phyloP scores from a whole-genome alignment of 2,797 vertebrate genomes.

The Carduelis carduelis region DNA sequence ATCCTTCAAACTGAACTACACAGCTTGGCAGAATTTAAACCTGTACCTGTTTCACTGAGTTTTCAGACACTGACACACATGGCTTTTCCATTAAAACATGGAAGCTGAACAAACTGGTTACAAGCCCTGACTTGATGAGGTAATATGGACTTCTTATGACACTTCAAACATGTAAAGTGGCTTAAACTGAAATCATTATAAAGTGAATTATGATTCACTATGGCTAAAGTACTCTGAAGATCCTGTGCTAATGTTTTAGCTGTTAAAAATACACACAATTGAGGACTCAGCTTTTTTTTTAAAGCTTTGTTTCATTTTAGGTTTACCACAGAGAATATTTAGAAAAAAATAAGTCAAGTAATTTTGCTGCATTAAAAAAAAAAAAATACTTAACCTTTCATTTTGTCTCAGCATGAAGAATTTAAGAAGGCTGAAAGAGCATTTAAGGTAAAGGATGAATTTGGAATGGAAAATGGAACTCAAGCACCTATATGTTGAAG shows the following conservation, averaged over 20 bases:
- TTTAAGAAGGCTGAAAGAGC: background rate
- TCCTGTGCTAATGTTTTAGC: background rate
- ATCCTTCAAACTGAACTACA: background rate
- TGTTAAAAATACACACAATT: background rate
- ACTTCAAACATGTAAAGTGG: background rate
- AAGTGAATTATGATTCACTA: background rate
- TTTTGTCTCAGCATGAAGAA: background rate
- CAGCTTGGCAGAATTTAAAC: background rate
- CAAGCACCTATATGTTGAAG: background rate
- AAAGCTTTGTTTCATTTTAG: background rate
- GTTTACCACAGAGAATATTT: background rate
- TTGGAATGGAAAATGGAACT: slow-evolving; percentile 40
- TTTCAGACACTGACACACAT: background rate
- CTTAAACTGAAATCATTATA: background rate
- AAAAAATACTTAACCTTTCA: rapidly evolving
- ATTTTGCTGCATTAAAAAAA: background rate
- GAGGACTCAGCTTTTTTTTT: background rate
- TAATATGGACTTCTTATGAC: background rate
- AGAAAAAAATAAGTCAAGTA: background rate
- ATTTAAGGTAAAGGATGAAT: slow-evolving; percentile 13
- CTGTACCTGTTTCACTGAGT: background rate
- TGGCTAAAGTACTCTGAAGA: background rate
- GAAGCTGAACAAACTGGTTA: background rate
- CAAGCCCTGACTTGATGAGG: background rate
- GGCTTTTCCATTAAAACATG: background rate